Base-by-base conservation (phyloP, 2,113 vertebrate genomes). In the Vireo altiloquus region DNA sequence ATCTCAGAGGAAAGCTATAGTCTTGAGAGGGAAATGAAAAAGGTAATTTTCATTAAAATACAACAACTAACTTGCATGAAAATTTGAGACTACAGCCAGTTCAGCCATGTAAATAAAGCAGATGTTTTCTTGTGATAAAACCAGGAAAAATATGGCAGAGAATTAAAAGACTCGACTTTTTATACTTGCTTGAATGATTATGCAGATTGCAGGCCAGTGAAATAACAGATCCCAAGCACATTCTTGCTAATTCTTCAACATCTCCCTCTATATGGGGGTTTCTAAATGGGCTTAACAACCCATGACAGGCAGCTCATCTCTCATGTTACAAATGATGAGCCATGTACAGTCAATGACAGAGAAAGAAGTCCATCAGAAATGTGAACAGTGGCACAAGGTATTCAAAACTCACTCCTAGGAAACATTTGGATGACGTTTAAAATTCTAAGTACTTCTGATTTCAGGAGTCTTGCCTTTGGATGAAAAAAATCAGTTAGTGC, bases 31-130 rank as follows among this genome's bases (percentile, higher is more conserved):
- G 79, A 94, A 93, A 96, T 94, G 87, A 74, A 93, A 97, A 95
- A 94, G 74, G 81, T 95, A 95, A 95, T 96, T 94, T 93, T 96
- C 94, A 96, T 95, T 88, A 93, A 95, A 95, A 95, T 95, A 92
- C 59, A 90, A 39, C 64, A 77, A 56, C 74, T 80, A 91, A 77
- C 92, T 94, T 82, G 46, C 87, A 82, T 89, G 33, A 88, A 90
- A 88, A 91, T 87, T 89, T 87, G 91, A 54, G 54, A 56, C 89
- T 52, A 74, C 75, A 93, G 76, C 75, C 71, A 90, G 82, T 90
- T 86, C 90, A 94, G 79, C 84, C 94, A 80, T 35, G 82, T 96
- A 90, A 88, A 92, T 90, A 96, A 96, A 95, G 33, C 92, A 95
- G 94, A 96, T 96, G 96, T 86, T 94, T 94, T 70, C 63, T 52